Conservation (phyloP, 2,797 vertebrate genomes). For the Busarellus nigricollis region DNA sequence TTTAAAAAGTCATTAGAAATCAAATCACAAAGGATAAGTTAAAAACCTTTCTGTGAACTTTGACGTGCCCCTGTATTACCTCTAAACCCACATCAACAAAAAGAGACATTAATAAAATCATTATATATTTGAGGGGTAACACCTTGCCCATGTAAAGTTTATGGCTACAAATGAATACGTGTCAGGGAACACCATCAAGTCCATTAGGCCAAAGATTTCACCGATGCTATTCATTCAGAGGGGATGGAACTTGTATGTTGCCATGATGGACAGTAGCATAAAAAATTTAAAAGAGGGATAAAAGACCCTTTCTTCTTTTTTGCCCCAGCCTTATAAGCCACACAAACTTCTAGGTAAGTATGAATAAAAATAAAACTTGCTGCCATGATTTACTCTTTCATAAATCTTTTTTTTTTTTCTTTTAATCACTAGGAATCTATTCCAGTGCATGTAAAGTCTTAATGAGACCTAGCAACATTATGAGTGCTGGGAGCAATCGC, state of each 20-base stretch:
- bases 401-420: slow-evolving; percentile 10
- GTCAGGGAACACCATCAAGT: slow-evolving; percentile 19
- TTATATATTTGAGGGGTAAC: slow-evolving; percentile 44
- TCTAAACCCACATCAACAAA: slow-evolving; percentile 45
- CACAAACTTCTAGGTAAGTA: background rate
- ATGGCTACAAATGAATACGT: slow-evolving; percentile 38
- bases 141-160: slow-evolving; percentile 30
- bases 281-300: background rate
- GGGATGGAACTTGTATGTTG: background rate
- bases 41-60: slow-evolving; percentile 30
- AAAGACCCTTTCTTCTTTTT: background rate
- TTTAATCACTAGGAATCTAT: slow-evolving; percentile 59
- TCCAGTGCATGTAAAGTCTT: slow-evolving; percentile 40
- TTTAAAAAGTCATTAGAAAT: slow-evolving; percentile 58
- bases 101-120: slow-evolving; percentile 43
- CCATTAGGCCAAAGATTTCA: slow-evolving; percentile 40
- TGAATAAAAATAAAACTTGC: slow-evolving; percentile 20
- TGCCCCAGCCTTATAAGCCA: background rate
- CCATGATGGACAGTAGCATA: background rate
- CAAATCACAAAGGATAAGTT: slow-evolving; percentile 42
- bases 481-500: slow-evolving; percentile 57
- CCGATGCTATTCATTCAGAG: background rate
- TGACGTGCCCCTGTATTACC: background rate
- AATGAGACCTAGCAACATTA: slow-evolving; percentile 62
- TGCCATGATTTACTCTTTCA: slow-evolving; percentile 31